Conservation (phyloP, 2,888 invertebrate genomes). For the Autographa pulchrina region DNA sequence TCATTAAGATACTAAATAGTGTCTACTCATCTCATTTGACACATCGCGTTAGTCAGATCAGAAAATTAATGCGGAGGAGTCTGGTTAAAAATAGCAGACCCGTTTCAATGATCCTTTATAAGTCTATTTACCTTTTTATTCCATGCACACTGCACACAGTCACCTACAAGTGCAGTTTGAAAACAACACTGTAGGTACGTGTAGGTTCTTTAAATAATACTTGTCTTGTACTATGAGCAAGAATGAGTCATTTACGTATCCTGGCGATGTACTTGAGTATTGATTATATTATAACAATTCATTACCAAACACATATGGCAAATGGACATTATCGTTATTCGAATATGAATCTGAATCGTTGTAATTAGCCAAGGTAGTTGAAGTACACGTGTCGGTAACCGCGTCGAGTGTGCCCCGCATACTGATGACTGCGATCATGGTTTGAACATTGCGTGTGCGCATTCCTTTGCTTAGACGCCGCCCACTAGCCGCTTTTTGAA, state of each 20-base stretch:
- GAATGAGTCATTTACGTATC: conserved; percentile 8
- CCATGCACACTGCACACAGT: conserved; percentile 2
- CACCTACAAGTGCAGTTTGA: conserved; percentile 10
- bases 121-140: not conserved
- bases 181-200: not conserved
- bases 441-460: conserved; percentile 78
- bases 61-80: conserved; percentile 11
- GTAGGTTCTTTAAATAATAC: not conserved
- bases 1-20: not conserved
- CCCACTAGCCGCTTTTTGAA: conserved; percentile 63
- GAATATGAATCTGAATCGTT: conserved; percentile 72
- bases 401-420: conserved; percentile 78
- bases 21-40: conserved; percentile 1
- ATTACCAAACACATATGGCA: conserved; percentile 27
- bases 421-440: conserved; percentile 75
- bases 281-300: conserved; percentile 10
- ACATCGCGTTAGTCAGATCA: conserved; percentile 1
- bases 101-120: conserved; percentile 11
- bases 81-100: conserved; percentile 22
- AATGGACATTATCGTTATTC: conserved; percentile 68
- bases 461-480: conserved; percentile 71
- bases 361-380: conserved; percentile 81
- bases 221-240: conserved; percentile 3
- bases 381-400: conserved; percentile 82
- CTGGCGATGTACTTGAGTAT: conserved; percentile 10